Base-by-base conservation (phyloP, 2,113 vertebrate species). In the Empidonax alnorum region DNA sequence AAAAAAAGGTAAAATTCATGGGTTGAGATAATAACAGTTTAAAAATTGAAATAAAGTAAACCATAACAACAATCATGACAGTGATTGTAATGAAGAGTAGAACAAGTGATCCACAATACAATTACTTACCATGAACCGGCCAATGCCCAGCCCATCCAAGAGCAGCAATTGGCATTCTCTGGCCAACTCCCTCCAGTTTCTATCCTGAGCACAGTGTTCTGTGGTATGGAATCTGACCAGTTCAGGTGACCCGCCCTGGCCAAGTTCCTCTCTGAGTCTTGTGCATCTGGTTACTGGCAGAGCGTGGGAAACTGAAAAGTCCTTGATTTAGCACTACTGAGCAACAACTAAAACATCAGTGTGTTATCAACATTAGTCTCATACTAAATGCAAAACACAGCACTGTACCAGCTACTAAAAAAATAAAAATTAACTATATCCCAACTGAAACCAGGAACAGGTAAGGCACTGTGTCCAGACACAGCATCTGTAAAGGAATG, bases 91-190 rank as follows among this genome's bases (percentile, higher is more conserved):
- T 76, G 47, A 20, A 35, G 17, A 55, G 9, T 33, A 74, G 33
- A 62, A 23, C 4, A 39, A 55, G 14, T 23, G n/a, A 55, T 13
- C 39, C 12, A 41, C 0, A 0, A 35, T 14, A 19, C 6, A 69
- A 11, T 35, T 69, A 12, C 47, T 68, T 82, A 10, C 30, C 17
- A 15, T 0, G 0, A 55, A 10, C n/a, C 7, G 4, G 4, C 12
- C 16, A 15, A 23, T 7, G 22, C 18, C 35, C 41, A 69, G 9
- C 14, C n/a, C 55, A 47, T 1, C 55, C 20, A 17, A 0, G 0
- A 42, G 41, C 16, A 83, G 47, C 39, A 76, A 14, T 9, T 69
- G 25, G 14, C n/a, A 49, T 41, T 55, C 7, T 9, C 25, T 35
- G 41, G 21, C 12, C 47, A 76, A 6, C 3, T 42, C 11, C 11